Base-by-base conservation (phyloP, 2,888 invertebrate genomes). In the Teleiodes luculella region DNA sequence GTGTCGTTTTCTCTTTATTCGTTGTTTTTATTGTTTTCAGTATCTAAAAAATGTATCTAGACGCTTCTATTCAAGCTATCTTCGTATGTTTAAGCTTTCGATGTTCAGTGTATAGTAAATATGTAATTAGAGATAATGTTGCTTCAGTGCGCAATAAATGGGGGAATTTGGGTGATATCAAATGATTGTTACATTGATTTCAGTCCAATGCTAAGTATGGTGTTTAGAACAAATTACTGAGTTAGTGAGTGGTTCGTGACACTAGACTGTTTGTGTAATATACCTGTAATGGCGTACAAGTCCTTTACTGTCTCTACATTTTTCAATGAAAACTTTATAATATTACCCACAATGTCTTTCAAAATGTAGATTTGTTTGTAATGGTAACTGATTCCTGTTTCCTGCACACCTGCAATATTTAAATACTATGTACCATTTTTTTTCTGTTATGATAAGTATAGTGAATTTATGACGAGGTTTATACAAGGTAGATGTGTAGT, bases 101-200 rank as follows among this genome's bases (percentile, higher is more conserved):
- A 74, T 88, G 88, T 87, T 86, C 68, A 70, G 61, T 86, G 80
- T 85, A 78, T 83, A 82, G 78, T 70, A 61, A 64, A 59, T 58
- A 60, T 64, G 61, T 68, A 68, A 68, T 68, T 67, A 69, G 72
- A 59, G 55, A 59, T 70, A 75, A 72, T 56, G 67, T 76, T 78
- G 86, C 86, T 86, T 85, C 58, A 66, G 62, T 72, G 77, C 75
- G 80, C 78, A 70, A 72, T 70, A 63, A 70, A 65, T 75, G 55
- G 77, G 76, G 88, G 88, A 89, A 89, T 89, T 89, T 89, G 88
- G 88, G 88, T 89, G 88, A 87, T 82, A 81, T 82, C 85, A 87
- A 88, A 86, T 84, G 74, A 71, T 78, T 80, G 71, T 71, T 68
- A 61, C 59, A 60, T 64, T 61, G 54, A 33, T 55, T 64, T 58